A percentile compares a stretch with the other conserved stretches of the same genome.
Conservation (phyloP, 2,888 invertebrate species). For the Mesorhabditis spiculigera region DNA sequence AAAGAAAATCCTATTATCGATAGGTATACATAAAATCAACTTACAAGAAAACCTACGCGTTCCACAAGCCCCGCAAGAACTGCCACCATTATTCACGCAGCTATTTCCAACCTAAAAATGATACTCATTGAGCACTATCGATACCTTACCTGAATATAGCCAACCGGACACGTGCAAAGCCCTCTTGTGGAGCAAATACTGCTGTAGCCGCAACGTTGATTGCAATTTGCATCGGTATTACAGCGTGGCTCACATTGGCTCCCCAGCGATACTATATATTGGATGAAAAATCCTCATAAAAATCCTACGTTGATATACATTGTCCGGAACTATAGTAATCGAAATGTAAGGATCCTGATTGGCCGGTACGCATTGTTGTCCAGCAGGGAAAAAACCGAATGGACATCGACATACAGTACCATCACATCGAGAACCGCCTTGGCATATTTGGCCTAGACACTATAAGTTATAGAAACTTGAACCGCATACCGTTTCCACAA, state of each 20-base stretch:
- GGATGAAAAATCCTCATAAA: not conserved
- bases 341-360: not conserved
- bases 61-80: not conserved
- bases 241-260: conserved; percentile 46
- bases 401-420: conserved; percentile 31
- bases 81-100: not conserved
- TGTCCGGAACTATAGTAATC: not conserved
- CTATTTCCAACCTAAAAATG: not conserved
- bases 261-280: conserved; percentile 42
- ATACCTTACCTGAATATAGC: not conserved
- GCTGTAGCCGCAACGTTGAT: not conserved
- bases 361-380: conserved; percentile 22
- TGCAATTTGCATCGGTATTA: conserved; percentile 12
- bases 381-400: conserved; percentile 13
- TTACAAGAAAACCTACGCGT: not conserved
- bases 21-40: not conserved
- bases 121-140: not conserved
- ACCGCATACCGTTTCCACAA: conserved; percentile 16
- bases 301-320: not conserved
- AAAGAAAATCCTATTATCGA: not conserved
- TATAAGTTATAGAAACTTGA: not conserved
- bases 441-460: conserved; percentile 21
- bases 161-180: conserved; percentile 1
- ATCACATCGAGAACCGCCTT: conserved; percentile 32
- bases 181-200: not conserved